Base-by-base conservation (phyloP, 2,797 vertebrate species). In the Sebastes itinus region DNA sequence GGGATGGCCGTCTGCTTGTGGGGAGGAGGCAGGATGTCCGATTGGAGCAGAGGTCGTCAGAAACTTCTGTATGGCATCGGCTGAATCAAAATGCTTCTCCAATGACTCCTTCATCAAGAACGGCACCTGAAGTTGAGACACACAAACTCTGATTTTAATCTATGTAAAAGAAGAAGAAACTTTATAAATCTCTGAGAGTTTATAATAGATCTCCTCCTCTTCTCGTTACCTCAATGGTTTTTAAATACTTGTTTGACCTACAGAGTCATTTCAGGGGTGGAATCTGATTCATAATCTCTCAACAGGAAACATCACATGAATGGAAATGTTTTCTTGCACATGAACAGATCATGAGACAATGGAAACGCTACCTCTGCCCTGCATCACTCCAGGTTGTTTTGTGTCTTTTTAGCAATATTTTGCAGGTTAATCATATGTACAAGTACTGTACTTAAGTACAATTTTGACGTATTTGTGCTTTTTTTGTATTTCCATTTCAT, bases 91-190 rank as follows among this genome's bases (percentile, higher is more conserved):
- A 75, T 95, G 93, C 77, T 94, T 95, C 70, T 93, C 93, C 79
- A 95, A 20, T 60, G 95, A 83, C 30, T 95, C 93, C 66, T 94
- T 95, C 66, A 95, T 93, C 85, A 96, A 80, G 59, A 89, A 91
- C 0, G 95, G 92, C 42, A 95, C 90, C 96, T 96, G 81, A 55
- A 42, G 42, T 27, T n/a, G 32, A 85, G 20, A 90, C 46, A 83
- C 42, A 69, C 63, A 88, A 85, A 85, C 9, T 42, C 28, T 65
- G 2, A 60, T 6, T 23, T 59, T 2, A 66, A 5, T 32, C 9
- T 8, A 69, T 23, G 13, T 5, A 60, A 52, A 28, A 63, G 6
- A 33, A 54, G 14, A 67, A 27, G 32, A 60, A 52, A 25, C 6
- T 33, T 1, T 27, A 33, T 28, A 46, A 22, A 33, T 61, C 23